Evolutionary conservation across 2,113 vertebrate genomes (phyloP).

Genomic region (Thinocorus orbignyianus): DNA sequence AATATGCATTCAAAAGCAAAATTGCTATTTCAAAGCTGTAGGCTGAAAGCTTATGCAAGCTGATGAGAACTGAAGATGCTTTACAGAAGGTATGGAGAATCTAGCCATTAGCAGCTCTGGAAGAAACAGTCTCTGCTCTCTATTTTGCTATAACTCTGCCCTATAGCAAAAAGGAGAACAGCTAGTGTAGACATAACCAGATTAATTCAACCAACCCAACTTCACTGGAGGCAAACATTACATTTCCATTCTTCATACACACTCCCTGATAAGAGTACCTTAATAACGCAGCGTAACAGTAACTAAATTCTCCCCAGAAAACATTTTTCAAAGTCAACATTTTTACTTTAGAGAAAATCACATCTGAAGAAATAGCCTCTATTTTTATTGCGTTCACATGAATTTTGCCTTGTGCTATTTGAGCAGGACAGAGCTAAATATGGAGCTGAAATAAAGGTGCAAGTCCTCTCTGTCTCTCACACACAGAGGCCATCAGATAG

Average conservation of each 20-base stretch:
- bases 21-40: neutral
- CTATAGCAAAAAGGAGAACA: neutral
- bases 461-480: neutral
- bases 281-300: neutral
- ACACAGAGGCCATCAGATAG: neutral
- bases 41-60: neutral
- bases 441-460: neutral
- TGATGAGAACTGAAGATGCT: neutral
- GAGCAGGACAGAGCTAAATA: neutral
- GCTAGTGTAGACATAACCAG: neutral
- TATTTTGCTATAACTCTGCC: neutral
- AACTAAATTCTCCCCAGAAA: neutral
- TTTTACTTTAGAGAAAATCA: neutral
- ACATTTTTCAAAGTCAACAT: neutral
- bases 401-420: neutral
- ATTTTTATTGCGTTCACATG: neutral
- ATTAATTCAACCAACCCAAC: neutral
- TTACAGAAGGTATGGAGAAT: neutral
- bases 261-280: neutral
- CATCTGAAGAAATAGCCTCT: neutral
- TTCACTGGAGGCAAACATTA: accelerated
- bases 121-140: neutral
- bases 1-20: neutral
- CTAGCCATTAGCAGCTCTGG: neutral
- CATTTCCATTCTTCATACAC: neutral